Evolutionary conservation across 2,113 vertebrate genomes (phyloP).

Genomic region (Phoxinus phoxinus): DNA sequence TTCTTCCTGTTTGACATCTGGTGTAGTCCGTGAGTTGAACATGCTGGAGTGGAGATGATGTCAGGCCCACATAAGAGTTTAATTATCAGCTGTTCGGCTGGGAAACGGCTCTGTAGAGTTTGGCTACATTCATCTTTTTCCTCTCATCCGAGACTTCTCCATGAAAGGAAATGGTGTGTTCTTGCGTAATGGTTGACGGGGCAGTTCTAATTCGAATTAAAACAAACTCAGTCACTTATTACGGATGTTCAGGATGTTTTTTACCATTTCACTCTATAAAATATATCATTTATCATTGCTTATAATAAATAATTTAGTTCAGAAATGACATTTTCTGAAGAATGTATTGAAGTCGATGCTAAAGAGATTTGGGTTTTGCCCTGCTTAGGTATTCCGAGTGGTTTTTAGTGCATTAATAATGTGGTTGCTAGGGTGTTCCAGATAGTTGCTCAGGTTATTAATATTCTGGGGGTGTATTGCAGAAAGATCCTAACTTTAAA

Average conservation of each 20-base stretch:
- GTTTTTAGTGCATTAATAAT: neutral
- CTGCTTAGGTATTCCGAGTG: neutral
- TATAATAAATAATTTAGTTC: neutral
- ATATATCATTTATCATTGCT: neutral
- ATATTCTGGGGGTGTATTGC: neutral
- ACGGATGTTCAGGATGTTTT: neutral
- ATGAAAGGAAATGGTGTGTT: constrained; percentile 43
- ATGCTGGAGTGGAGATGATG: constrained; percentile 42
- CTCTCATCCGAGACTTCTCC: constrained; percentile 47
- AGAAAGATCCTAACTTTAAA: too few relatives aligned
- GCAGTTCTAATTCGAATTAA: neutral
- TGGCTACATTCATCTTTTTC: constrained; percentile 55
- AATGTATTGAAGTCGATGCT: neutral
- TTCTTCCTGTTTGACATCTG: constrained; percentile 39
- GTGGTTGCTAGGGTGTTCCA: neutral
- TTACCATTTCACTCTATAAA: neutral
- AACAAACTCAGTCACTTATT: neutral
- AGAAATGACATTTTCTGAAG: neutral
- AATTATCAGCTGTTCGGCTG: constrained; percentile 67
- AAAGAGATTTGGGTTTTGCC: neutral
- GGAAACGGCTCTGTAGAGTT: constrained; percentile 56
- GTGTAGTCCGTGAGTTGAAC: constrained; percentile 24
- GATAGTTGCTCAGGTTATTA: neutral
- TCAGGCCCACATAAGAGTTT: constrained; percentile 67
- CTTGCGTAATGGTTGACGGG: neutral